Base-by-base conservation (phyloP, 2,113 vertebrate species). In the Seriola aureovittata region DNA sequence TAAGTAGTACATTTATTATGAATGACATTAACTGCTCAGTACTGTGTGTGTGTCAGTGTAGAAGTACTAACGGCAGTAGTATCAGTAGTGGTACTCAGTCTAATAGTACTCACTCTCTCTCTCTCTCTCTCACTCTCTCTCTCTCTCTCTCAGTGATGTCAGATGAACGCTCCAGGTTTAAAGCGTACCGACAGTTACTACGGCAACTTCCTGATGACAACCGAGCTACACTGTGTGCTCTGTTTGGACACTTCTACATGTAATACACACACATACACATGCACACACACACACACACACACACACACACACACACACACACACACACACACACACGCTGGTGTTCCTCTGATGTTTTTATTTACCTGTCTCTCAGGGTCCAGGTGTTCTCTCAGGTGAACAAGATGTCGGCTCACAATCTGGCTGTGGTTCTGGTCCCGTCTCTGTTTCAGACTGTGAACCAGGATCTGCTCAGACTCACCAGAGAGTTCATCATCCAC, bases 241-340 rank as follows among this genome's bases (percentile, higher is more conserved):
- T 96, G 48, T 94, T 94, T 81, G 91, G 85, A 89, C 95, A 96
- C 85, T 94, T 96, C 48, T 92, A 95, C 89, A 81, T 72, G 95
- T 96, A 93, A 90, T 1, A 7, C 29, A 34, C 36, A 38, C 63
- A 25, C 29, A 79, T n/a, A 42, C 34, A 36, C 46, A 40, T 3
- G 10, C 42, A 44, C 46, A 10, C 29, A 34, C 54, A 57, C 60
- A 25, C 23, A 7, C 29, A 34, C 36, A 38, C 62, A 25, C 29
- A 79, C n/a, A 42, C 34, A 36, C 46, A 40, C 9, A 10, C 42
- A 44, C 46, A 10, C 29, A 36, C 54, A 57, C 60, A 29, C 29
- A 63, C 60, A 54, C 44, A 50, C 44, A 48, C 32, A n/a, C 3
- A 21, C 29, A 29, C 29, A 29, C 29, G 10, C 13, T 16, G 44